A percentile compares a stretch with the other conserved stretches of the same genome.
These are phyloP conservation scores for Campylomormyrus numenius DNA, from an alignment of 2,113 vertebrate genomes.

Conservation along the genomic window DNA sequence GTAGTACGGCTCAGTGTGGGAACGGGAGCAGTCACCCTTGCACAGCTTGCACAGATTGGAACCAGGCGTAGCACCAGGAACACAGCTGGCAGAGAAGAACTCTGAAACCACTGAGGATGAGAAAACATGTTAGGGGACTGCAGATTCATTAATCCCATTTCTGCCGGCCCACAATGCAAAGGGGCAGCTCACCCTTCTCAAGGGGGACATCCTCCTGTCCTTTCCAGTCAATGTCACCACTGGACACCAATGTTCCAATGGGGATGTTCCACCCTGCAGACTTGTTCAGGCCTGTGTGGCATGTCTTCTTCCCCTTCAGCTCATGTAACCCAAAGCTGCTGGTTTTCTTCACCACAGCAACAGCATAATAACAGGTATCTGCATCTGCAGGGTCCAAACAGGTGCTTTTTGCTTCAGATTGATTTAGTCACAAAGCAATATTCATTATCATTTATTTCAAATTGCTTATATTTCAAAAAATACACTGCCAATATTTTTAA, in stretches of 20 bases:
- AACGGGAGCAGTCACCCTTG: constrained; percentile 54
- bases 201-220: constrained; percentile 54
- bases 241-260: constrained; percentile 50
- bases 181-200: constrained; percentile 60
- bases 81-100: constrained; percentile 39
- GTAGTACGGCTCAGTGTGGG: constrained; percentile 49
- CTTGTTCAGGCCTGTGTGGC: no score
- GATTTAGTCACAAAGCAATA: not conserved
- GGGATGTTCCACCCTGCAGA: constrained; percentile 77
- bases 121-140: not conserved
- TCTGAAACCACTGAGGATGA: not conserved
- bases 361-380: no score
- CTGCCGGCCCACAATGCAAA: not conserved
- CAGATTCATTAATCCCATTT: not conserved
- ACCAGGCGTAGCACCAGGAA: not conserved
- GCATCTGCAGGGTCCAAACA: no score
- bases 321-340: no score
- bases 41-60: constrained; percentile 19
- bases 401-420: no score
- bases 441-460: not conserved
- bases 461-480: not conserved
- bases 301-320: no score
- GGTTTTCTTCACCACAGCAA: constrained; percentile 21
- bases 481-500: not conserved
- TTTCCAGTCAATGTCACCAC: constrained; percentile 45